Evolutionary conservation across 2,113 vertebrate species (phyloP).

Genomic region (Symphodus melops): DNA sequence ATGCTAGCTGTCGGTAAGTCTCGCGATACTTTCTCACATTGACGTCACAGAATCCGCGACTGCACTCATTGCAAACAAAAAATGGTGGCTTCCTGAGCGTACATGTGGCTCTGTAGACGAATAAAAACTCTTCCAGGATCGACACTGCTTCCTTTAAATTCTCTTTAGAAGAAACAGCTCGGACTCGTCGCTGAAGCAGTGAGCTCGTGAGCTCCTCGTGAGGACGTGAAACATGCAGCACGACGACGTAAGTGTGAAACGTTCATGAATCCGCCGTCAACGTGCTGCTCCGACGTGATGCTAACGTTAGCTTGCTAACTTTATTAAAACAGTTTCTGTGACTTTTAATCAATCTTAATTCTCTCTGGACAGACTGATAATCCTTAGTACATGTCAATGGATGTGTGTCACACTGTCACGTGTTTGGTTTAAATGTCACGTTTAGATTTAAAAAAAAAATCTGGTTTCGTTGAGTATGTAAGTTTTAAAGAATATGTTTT

Average conservation of each 20-base stretch:
- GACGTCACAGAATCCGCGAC: not conserved
- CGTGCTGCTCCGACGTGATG: not conserved
- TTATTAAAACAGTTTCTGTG: not conserved
- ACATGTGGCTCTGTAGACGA: conserved; percentile 60
- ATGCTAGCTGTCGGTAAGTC: not conserved
- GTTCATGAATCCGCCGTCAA: rapidly evolving
- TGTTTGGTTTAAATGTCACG: too few species aligned
- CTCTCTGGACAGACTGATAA: not conserved
- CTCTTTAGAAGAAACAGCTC: rapidly evolving
- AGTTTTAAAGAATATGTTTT: too few species aligned
- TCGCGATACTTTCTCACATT: conserved; percentile 25
- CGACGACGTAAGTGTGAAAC: conserved; percentile 82
- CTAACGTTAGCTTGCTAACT: conserved; percentile 40
- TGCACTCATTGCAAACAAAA: conserved; percentile 39
- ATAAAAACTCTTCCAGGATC: not conserved
- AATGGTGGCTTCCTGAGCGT: conserved; percentile 49
- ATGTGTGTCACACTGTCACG: too few species aligned
- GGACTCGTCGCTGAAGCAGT: not conserved
- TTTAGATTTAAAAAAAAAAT: too few species aligned
- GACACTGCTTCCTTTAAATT: not conserved
- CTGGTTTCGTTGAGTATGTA: too few species aligned
- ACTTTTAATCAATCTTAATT: not conserved
- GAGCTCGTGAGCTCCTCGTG: too few species aligned
- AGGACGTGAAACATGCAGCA: conserved; percentile 78
- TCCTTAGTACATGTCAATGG: too few species aligned